Conservation (phyloP, 1,140 invertebrate species). For the Atta colombica region DNA sequence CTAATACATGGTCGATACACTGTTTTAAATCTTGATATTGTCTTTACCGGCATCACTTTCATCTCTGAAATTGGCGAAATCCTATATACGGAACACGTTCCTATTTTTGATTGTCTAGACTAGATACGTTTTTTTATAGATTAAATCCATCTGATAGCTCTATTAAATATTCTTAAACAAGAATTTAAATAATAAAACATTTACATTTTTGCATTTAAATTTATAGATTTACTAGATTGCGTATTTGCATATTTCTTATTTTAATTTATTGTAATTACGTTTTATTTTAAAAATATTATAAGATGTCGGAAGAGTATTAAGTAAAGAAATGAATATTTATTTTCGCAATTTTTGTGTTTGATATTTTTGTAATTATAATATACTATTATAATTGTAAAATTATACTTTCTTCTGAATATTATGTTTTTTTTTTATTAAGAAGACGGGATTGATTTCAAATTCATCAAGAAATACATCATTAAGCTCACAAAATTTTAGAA, state of each 20-base stretch:
- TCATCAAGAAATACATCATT: not conserved
- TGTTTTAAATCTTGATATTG: slow-evolving; percentile 6
- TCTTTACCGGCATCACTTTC: not conserved
- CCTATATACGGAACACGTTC: not conserved
- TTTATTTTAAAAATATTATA: not conserved
- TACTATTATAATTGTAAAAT: not conserved
- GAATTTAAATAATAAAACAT: not conserved
- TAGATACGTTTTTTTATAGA: not conserved
- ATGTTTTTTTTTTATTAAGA: not conserved
- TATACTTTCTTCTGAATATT: not conserved
- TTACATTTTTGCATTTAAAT: not conserved
- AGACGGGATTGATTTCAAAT: not conserved
- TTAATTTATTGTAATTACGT: slow-evolving; percentile 16
- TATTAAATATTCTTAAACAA: not conserved
- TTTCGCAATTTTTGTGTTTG: not conserved
- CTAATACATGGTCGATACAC: not conserved
- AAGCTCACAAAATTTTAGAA: not conserved
- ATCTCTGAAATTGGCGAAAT: not conserved
- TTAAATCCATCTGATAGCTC: no score
- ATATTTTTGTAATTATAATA: not conserved
- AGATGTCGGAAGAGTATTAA: not conserved
- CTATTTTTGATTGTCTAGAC: not conserved
- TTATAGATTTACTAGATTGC: not conserved
- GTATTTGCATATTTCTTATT: not conserved
- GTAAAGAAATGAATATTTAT: not conserved